A percentile compares a stretch with the other conserved stretches of the same genome.
These are phyloP conservation scores for Andrena haemorrhoa DNA, from an alignment of 2,888 invertebrate genomes.

Conservation along the genomic window DNA sequence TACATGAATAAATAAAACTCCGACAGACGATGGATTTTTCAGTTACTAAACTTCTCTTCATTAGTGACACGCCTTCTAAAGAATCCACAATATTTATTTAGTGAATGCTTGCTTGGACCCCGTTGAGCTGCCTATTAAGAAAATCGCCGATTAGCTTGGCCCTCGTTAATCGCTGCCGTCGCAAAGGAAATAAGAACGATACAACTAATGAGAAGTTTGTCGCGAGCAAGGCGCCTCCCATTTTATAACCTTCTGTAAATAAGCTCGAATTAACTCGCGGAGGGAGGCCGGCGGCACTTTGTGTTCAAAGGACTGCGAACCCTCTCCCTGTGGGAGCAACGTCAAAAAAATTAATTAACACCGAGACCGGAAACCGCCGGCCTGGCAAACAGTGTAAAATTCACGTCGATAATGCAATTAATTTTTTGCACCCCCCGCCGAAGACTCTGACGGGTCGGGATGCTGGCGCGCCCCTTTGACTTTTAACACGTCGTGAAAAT, in stretches of 20 bases:
- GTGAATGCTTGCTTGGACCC: neutral
- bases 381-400: slow-evolving; percentile 41
- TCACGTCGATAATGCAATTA: slow-evolving; percentile 51
- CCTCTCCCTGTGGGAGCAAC: neutral
- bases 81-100: neutral
- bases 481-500: slow-evolving; percentile 34
- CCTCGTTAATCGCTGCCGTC: neutral
- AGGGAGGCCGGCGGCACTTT: slow-evolving; percentile 18
- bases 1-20: neutral
- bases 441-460: slow-evolving; percentile 2
- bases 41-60: neutral
- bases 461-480: slow-evolving; percentile 35
- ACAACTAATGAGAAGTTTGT: neutral
- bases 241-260: slow-evolving; percentile 32
- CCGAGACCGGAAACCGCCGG: slow-evolving; percentile 11
- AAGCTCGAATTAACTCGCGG: slow-evolving; percentile 30
- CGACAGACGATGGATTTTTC: neutral
- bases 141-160: neutral
- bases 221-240: neutral
- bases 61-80: neutral
- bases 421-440: slow-evolving; percentile 43
- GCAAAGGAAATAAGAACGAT: neutral
- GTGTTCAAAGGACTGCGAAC: slow-evolving; percentile 42
- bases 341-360: slow-evolving; percentile 54
- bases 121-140: neutral